A percentile compares a stretch with the other conserved stretches of the same genome.
These are phyloP conservation scores for Atherix ibis DNA, from an alignment of 2,888 invertebrate species.

Conservation along the genomic window DNA sequence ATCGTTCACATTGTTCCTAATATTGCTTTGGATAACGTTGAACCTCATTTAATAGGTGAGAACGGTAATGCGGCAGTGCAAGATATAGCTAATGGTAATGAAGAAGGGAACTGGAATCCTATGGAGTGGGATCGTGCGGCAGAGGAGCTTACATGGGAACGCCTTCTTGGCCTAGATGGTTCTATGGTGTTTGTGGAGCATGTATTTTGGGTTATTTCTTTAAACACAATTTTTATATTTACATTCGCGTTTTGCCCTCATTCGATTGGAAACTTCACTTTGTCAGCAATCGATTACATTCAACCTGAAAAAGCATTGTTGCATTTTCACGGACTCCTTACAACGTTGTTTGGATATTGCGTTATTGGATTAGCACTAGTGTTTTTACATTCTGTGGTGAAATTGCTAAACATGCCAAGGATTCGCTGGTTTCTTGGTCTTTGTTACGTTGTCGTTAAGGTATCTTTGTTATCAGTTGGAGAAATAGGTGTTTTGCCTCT, in stretches of 20 bases:
- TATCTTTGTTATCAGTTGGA: slow-evolving; percentile 85
- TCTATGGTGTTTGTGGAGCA: slow-evolving; percentile 95
- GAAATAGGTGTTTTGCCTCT: slow-evolving; percentile 95
- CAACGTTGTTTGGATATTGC: slow-evolving; percentile 86
- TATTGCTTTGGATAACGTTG: slow-evolving; percentile 26
- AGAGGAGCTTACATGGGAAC: slow-evolving; percentile 97
- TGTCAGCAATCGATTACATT: slow-evolving; percentile 46
- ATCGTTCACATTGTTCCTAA: slow-evolving; percentile 18
- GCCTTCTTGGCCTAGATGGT: slow-evolving; percentile 87
- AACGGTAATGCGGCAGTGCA: slow-evolving; percentile 29
- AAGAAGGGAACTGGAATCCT: slow-evolving; percentile 92
- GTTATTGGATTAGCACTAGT: slow-evolving; percentile 72
- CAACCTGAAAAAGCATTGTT: slow-evolving; percentile 37
- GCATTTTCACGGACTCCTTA: slow-evolving; percentile 85
- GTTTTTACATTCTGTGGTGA: slow-evolving; percentile 68
- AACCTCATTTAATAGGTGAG: slow-evolving; percentile 25
- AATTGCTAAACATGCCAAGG: slow-evolving; percentile 60
- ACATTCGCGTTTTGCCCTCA: slow-evolving; percentile 96
- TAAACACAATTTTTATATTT: slow-evolving; percentile 92
- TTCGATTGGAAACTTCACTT: slow-evolving; percentile 78
- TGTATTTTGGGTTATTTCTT: slow-evolving; percentile 96
- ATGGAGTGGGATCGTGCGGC: slow-evolving; percentile 97
- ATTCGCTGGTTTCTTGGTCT: slow-evolving; percentile 78
- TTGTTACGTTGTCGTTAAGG: slow-evolving; percentile 66
- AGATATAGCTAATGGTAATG: slow-evolving; percentile 43